Evolutionary conservation across 2,888 invertebrate genomes (phyloP).

Genomic region (Chrysotoxum bicinctum): DNA sequence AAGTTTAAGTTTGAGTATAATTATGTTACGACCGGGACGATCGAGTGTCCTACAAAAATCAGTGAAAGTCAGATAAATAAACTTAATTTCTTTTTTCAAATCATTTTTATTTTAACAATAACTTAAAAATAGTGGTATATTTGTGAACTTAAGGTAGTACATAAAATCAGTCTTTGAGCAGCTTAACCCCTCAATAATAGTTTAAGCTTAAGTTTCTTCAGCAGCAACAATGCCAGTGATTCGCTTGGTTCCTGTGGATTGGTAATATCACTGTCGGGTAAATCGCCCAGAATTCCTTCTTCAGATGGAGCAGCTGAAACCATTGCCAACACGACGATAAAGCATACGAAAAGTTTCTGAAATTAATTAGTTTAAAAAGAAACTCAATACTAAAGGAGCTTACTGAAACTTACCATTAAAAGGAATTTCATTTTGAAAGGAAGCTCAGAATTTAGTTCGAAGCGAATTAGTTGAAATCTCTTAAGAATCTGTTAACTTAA

Average conservation of each 20-base stretch:
- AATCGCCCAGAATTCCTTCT: conserved; percentile 1
- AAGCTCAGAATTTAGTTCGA: no score
- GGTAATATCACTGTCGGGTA: conserved; percentile 2
- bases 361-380: background rate
- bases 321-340: background rate
- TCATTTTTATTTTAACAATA: background rate
- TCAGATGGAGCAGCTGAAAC: background rate
- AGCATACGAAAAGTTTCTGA: conserved; percentile 13
- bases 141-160: background rate
- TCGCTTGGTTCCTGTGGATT: conserved; percentile 16
- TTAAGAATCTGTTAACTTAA: no score
- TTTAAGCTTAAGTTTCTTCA: background rate
- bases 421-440: no score
- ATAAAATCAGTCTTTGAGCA: background rate
- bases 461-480: no score
- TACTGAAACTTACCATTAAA: no score
- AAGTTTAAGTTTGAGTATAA: no score
- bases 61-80: no score
- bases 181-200: background rate
- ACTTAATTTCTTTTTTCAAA: no score
- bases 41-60: no score
- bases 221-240: background rate
- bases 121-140: background rate
- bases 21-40: no score
- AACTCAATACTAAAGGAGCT: no score